Conservation (phyloP, 2,888 invertebrate genomes). For the Maniola hyperantus region DNA sequence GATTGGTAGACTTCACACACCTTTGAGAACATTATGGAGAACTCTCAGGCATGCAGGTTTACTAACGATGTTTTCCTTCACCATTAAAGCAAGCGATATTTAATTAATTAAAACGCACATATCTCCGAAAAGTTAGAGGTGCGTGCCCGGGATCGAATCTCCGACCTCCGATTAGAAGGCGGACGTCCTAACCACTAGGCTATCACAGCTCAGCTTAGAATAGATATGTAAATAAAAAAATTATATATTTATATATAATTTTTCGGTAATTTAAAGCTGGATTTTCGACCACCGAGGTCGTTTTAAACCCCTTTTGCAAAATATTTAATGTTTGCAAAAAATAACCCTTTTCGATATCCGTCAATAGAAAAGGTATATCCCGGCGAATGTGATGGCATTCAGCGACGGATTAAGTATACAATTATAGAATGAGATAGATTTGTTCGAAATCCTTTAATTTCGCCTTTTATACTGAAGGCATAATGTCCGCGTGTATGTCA, state of each 20-base stretch:
- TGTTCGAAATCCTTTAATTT: conserved; percentile 54
- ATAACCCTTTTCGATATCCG: conserved; percentile 50
- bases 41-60: too few species aligned
- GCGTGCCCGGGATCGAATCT: too few species aligned
- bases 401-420: conserved; percentile 62
- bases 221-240: too few species aligned
- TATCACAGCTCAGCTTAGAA: too few species aligned
- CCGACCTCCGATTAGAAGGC: too few species aligned
- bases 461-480: conserved; percentile 53
- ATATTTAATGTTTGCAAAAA: conserved; percentile 37
- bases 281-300: conserved; percentile 46
- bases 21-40: too few species aligned
- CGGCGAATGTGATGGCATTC: conserved; percentile 53
- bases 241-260: conserved; percentile 47
- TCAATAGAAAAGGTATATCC: conserved; percentile 58
- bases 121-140: too few species aligned
- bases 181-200: too few species aligned
- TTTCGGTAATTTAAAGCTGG: conserved; percentile 63
- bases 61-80: too few species aligned
- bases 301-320: conserved; percentile 38
- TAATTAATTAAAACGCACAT: too few species aligned
- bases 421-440: conserved; percentile 58
- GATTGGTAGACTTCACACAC: too few species aligned
- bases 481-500: conserved; percentile 53
- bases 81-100: too few species aligned